Percentiles rank a stretch among this genome's conserved stretches.
These are phyloP conservation scores for Chelonus formosanus DNA, from an alignment of 2,888 invertebrate species.

Conservation along the genomic window DNA sequence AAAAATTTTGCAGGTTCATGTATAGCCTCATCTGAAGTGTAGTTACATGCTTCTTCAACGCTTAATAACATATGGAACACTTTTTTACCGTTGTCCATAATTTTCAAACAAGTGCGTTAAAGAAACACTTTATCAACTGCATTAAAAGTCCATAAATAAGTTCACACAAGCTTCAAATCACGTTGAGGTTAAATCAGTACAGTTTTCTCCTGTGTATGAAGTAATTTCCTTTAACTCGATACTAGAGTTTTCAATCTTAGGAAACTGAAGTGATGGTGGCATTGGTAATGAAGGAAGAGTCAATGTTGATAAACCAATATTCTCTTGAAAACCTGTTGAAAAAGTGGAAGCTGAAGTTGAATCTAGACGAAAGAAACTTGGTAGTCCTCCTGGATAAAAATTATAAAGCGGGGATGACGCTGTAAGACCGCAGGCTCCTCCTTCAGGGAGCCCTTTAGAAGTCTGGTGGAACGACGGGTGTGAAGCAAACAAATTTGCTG, in stretches of 20 bases:
- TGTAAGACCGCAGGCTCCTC: conserved; percentile 17
- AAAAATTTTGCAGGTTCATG: too few species aligned
- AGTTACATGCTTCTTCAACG: too few species aligned
- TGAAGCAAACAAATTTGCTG: conserved; percentile 39
- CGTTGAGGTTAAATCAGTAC: conserved; percentile 2
- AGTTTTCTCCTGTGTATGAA: not conserved
- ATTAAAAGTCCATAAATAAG: not conserved
- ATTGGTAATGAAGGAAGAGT: conserved; percentile 27
- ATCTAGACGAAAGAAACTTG: conserved; percentile 19
- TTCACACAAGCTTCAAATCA: not conserved
- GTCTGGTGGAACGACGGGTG: conserved; percentile 33
- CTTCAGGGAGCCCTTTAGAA: conserved; percentile 26
- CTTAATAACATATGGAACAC: too few species aligned
- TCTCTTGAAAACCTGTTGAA: conserved; percentile 6
- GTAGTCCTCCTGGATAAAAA: conserved; percentile 28
- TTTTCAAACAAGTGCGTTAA: too few species aligned
- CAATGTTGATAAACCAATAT: conserved; percentile 5
- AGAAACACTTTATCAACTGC: too few species aligned
- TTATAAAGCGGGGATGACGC: conserved; percentile 33
- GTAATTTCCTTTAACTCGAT: conserved; percentile 1
- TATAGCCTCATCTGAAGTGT: too few species aligned
- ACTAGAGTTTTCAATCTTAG: conserved; percentile 13
- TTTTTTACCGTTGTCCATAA: too few species aligned
- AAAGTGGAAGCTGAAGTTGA: conserved; percentile 11
- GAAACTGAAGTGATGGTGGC: conserved; percentile 1